A percentile compares a stretch with the other conserved stretches of the same genome.
phyloP scores from a whole-genome alignment of 2,888 invertebrate genomes.

The Chorisops tibialis region DNA sequence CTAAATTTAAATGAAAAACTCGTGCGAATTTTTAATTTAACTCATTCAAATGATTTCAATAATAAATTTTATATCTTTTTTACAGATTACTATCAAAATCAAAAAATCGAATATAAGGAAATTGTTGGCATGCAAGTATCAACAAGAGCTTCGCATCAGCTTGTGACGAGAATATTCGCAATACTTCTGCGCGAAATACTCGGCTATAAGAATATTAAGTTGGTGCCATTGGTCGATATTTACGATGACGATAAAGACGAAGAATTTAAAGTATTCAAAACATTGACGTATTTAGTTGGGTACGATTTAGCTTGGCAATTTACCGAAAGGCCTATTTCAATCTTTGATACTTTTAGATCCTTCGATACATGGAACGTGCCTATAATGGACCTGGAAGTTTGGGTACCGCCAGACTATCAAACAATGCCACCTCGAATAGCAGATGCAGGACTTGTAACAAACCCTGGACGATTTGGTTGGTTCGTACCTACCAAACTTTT shows the following conservation, averaged over 20 bases:
- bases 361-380: constrained; percentile 44
- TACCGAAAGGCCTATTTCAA: not conserved
- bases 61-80: not conserved
- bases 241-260: constrained; percentile 24
- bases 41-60: not conserved
- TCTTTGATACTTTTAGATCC: constrained; percentile 42
- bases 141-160: constrained; percentile 56
- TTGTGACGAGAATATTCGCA: constrained; percentile 58
- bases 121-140: constrained; percentile 55
- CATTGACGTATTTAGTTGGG: constrained; percentile 20
- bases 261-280: constrained; percentile 18
- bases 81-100: constrained; percentile 18
- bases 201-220: constrained; percentile 52
- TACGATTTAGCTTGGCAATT: constrained; percentile 1
- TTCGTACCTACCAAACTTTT: constrained; percentile 57
- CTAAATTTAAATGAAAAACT: too few relatives aligned
- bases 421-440: constrained; percentile 49
- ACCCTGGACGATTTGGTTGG: constrained; percentile 64
- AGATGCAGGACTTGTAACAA: constrained; percentile 56
- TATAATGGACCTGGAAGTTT: constrained; percentile 68
- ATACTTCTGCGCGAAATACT: constrained; percentile 57
- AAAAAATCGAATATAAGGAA: constrained; percentile 14
- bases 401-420: constrained; percentile 63
- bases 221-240: constrained; percentile 42
- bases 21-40: not conserved